phyloP scores from a whole-genome alignment of 2,113 vertebrate species.

The Erythrocercus mccallii region DNA sequence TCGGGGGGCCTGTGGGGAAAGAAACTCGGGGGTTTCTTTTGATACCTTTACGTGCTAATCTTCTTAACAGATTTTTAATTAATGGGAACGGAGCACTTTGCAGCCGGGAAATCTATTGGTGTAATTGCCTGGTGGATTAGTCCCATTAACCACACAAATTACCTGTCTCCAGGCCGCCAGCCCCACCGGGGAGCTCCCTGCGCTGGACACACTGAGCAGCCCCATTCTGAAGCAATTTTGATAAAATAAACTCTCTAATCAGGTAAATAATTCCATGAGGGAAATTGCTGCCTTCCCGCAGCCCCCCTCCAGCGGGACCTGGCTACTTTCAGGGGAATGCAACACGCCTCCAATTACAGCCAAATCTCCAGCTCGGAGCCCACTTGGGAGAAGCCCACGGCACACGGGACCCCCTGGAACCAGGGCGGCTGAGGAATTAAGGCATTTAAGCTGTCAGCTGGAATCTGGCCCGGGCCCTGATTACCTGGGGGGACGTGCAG shows the following conservation, averaged over 20 bases:
- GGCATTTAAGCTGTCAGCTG: conserved; percentile 90
- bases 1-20: not conserved
- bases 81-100: conserved; percentile 37
- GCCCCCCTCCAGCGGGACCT: conserved; percentile 79
- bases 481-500: conserved; percentile 84
- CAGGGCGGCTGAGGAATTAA: conserved; percentile 67
- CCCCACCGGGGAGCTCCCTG: conserved; percentile 62
- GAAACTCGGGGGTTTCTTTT: conserved; percentile 31
- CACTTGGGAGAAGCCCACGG: conserved; percentile 15
- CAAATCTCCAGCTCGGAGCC: conserved; percentile 40
- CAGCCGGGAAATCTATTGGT: not conserved
- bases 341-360: conserved; percentile 75
- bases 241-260: conserved; percentile 92
- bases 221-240: conserved; percentile 76
- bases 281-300: conserved; percentile 86
- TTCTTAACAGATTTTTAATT: conserved; percentile 71
- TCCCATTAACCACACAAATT: conserved; percentile 64
- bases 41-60: conserved; percentile 39
- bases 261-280: conserved; percentile 83
- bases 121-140: conserved; percentile 37
- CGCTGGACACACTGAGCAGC: conserved; percentile 35
- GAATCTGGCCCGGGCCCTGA: conserved; percentile 84
- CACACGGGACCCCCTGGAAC: conserved; percentile 24
- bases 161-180: conserved; percentile 43
- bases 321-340: conserved; percentile 79